Percentiles rank a stretch among this genome's conserved stretches.
phyloP scores from a whole-genome alignment of 2,888 invertebrate species.

The Morpho achilles region DNA sequence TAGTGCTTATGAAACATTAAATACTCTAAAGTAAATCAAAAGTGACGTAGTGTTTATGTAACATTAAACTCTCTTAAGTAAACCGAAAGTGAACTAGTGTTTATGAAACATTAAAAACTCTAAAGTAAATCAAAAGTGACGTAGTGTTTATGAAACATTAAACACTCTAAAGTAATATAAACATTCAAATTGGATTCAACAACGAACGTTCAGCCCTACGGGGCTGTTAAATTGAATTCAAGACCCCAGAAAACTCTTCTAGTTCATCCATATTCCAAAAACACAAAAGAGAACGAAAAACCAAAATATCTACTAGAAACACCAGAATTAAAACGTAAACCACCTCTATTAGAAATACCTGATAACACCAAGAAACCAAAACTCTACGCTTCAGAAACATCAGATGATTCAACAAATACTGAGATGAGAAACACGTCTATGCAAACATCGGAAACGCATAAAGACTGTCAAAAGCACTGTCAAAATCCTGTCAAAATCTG shows the following conservation, averaged over 20 bases:
- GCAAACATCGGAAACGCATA: constrained; percentile 24
- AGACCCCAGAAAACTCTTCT: constrained; percentile 51
- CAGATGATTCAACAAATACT: constrained; percentile 21
- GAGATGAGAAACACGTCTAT: constrained; percentile 40
- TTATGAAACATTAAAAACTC: too few relatives aligned
- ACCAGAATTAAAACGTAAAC: constrained; percentile 59
- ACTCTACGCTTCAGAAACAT: constrained; percentile 32
- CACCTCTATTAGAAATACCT: constrained; percentile 57
- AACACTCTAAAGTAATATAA: constrained; percentile 23
- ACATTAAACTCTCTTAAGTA: too few relatives aligned
- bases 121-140: too few relatives aligned
- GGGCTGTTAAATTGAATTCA: constrained; percentile 47
- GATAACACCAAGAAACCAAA: constrained; percentile 56
- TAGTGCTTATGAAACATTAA: too few relatives aligned
- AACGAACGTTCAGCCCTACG: constrained; percentile 52
- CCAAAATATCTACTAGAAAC: constrained; percentile 59
- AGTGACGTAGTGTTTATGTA: too few relatives aligned
- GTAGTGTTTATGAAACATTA: too few relatives aligned
- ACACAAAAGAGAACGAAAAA: constrained; percentile 29
- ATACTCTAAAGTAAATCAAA: background rate
- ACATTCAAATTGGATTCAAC: constrained; percentile 65
- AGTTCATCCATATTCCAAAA: constrained; percentile 51
- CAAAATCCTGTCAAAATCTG: constrained; percentile 31
- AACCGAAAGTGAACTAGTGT: too few relatives aligned
- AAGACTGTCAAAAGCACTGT: constrained; percentile 22